Percentiles rank a stretch among this genome's conserved stretches.
phyloP scores from a whole-genome alignment of 2,797 vertebrate genomes.

The Malurus leucopterus region DNA sequence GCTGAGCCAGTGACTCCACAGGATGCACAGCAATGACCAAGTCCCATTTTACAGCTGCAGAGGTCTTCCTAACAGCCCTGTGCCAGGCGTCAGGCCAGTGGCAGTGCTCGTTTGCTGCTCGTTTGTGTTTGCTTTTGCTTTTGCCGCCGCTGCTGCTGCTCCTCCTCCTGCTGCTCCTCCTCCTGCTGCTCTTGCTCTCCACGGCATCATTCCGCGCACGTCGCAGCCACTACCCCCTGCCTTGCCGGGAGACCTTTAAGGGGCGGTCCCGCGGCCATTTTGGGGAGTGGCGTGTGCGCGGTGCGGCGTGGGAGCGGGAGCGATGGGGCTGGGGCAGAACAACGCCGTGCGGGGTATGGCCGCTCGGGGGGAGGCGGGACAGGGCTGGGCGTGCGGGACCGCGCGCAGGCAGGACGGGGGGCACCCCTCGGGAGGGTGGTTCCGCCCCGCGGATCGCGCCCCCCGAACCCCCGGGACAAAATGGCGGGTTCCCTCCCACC shows the following conservation, averaged over 20 bases:
- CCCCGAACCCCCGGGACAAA: neutral
- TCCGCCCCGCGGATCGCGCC: neutral
- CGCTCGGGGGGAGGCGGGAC: neutral
- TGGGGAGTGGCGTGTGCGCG: rapidly evolving
- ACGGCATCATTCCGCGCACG: neutral
- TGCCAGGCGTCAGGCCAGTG: rapidly evolving
- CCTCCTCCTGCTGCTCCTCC: too few relatives aligned
- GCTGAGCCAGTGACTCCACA: rapidly evolving
- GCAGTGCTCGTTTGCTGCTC: rapidly evolving
- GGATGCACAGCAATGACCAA: rapidly evolving
- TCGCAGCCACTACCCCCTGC: rapidly evolving
- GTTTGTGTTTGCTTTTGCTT: too few relatives aligned
- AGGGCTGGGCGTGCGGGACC: too few relatives aligned
- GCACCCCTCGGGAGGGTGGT: too few relatives aligned
- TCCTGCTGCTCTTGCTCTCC: neutral
- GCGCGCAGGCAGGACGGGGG: too few relatives aligned
- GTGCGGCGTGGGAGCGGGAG: neutral
- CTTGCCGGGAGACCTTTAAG: rapidly evolving
- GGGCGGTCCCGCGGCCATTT: neutral
- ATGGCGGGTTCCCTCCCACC: neutral
- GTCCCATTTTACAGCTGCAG: too few relatives aligned
- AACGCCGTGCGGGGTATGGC: neutral
- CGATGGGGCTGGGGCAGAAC: neutral
- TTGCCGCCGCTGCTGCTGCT: too few relatives aligned
- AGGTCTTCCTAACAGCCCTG: rapidly evolving